Evolutionary conservation across 2,113 vertebrate species (phyloP).

Genomic region (Mixornis gularis): DNA sequence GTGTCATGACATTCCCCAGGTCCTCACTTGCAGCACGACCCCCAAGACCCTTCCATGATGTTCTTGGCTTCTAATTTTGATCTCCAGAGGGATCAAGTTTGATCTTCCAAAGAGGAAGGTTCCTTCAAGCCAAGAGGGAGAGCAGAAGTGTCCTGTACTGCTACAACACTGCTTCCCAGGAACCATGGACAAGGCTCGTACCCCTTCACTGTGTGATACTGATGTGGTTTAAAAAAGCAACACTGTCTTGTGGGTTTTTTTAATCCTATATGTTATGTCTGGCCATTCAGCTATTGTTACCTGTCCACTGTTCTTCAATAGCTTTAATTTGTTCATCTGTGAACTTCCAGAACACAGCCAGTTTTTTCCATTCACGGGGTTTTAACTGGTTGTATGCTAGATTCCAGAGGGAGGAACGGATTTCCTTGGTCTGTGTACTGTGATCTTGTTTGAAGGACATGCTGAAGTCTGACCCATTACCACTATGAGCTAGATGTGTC

Average conservation of each 20-base stretch:
- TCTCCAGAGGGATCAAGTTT: not conserved
- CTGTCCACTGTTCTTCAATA: slow-evolving; percentile 88
- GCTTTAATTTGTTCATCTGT: slow-evolving; percentile 79
- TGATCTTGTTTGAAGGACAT: slow-evolving; percentile 90
- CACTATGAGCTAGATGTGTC: slow-evolving; percentile 56
- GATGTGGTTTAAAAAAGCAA: not conserved
- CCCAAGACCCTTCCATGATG: not conserved
- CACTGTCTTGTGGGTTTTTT: not conserved
- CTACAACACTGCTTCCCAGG: not conserved
- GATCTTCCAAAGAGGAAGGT: not conserved
- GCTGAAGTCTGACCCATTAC: slow-evolving; percentile 45
- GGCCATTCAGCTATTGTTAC: slow-evolving; percentile 51
- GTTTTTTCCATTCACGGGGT: slow-evolving; percentile 79
- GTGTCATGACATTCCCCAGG: not conserved
- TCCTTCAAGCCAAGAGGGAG: not conserved
- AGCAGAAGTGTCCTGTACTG: not conserved
- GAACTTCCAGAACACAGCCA: slow-evolving; percentile 82
- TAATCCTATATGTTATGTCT: not conserved
- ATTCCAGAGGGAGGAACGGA: slow-evolving; percentile 79
- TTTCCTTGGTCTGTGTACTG: slow-evolving; percentile 74
- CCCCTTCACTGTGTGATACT: not conserved
- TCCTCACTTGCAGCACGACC: not conserved
- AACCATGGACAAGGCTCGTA: not conserved
- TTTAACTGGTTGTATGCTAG: slow-evolving; percentile 81
- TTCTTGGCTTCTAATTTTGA: not conserved